These are phyloP conservation scores for Triplophysa siluroides DNA, from an alignment of 2,113 vertebrate species.

Conservation along the genomic window DNA sequence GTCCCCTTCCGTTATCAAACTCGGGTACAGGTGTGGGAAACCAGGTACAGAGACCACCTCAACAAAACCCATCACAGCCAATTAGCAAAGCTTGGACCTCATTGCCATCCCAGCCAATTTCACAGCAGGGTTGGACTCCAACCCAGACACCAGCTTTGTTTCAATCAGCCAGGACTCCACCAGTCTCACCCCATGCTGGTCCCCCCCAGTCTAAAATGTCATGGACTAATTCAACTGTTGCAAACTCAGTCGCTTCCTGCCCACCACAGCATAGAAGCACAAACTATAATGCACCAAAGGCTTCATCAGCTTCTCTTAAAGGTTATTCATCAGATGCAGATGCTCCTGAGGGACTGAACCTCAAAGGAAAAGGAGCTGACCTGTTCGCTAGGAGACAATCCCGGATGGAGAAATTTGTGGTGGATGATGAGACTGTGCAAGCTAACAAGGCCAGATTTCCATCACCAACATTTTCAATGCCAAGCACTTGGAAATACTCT, in stretches of 20 bases:
- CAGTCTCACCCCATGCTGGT: conserved; percentile 58
- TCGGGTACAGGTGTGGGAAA: conserved; percentile 60
- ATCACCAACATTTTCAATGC: conserved; percentile 89
- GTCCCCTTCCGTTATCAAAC: conserved; percentile 67
- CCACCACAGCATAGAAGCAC: conserved; percentile 72
- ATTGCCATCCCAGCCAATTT: conserved; percentile 57
- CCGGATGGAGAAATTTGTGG: conserved; percentile 93
- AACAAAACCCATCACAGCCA: conserved; percentile 63
- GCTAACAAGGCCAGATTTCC: conserved; percentile 77
- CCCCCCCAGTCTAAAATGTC: conserved; percentile 66
- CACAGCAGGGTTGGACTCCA: conserved; percentile 65
- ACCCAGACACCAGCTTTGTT: neutral
- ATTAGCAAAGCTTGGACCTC: conserved; percentile 58
- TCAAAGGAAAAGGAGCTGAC: conserved; percentile 88
- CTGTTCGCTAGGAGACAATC: conserved; percentile 92
- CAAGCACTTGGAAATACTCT: conserved; percentile 93
- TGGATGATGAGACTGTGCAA: conserved; percentile 87
- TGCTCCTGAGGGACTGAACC: conserved; percentile 73
- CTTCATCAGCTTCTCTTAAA: conserved; percentile 63
- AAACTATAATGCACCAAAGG: conserved; percentile 68
- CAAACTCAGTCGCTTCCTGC: conserved; percentile 72
- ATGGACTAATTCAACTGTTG: conserved; percentile 69
- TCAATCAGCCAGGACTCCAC: conserved; percentile 52
- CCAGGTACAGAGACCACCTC: conserved; percentile 65
- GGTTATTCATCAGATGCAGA: conserved; percentile 58